A percentile compares a stretch with the other conserved stretches of the same genome.
These are phyloP conservation scores for Pollimyrus isidori DNA, from an alignment of 2,113 vertebrate genomes.

Conservation along the genomic window DNA sequence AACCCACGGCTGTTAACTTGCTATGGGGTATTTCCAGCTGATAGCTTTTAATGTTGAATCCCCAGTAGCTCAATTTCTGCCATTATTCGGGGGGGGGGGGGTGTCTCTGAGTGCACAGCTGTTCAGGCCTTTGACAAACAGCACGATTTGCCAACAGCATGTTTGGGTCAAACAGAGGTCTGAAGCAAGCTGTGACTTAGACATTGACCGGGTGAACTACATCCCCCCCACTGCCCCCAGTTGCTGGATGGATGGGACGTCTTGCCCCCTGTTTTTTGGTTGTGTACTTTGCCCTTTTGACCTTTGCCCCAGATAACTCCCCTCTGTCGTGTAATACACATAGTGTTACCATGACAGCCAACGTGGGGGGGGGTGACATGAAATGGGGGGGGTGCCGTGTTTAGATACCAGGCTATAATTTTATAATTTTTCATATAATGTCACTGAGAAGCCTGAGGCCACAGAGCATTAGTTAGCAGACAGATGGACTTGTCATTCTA, in stretches of 20 bases:
- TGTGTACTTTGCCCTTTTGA: neutral
- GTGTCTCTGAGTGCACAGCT: constrained; percentile 27
- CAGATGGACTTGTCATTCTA: neutral
- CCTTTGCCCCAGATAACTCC: neutral
- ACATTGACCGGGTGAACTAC: constrained; percentile 13
- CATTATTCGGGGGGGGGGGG: neutral
- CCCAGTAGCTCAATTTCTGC: constrained; percentile 1
- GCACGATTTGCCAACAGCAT: constrained; percentile 7
- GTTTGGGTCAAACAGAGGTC: neutral
- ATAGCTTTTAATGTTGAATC: constrained; percentile 39
- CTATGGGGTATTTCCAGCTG: constrained; percentile 27
- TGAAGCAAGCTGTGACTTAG: neutral
- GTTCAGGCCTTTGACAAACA: constrained; percentile 18
- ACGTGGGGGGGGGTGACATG: neutral
- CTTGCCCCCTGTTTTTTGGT: constrained; percentile 14
- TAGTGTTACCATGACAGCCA: neutral
- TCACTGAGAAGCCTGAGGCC: neutral
- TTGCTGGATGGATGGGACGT: neutral
- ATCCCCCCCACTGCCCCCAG: neutral
- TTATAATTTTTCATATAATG: neutral
- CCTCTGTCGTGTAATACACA: neutral
- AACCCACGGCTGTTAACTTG: constrained; percentile 38
- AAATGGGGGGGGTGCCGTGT: neutral
- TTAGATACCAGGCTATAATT: neutral
- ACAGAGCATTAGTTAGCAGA: neutral